Evolutionary conservation across 2,888 invertebrate species (phyloP).

Genomic region (Tanypteryx hageni): DNA sequence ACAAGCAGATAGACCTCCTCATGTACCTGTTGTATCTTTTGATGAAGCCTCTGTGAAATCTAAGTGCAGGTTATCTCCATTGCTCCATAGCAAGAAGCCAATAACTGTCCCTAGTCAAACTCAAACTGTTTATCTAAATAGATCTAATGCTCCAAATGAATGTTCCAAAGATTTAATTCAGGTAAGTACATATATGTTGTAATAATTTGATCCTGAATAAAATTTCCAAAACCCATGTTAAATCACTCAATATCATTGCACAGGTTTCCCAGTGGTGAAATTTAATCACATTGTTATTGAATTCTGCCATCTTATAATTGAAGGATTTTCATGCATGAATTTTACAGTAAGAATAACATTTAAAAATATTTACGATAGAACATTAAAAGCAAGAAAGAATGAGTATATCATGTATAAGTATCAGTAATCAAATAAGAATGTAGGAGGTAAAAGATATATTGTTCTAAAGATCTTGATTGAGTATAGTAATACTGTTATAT

Average conservation of each 20-base stretch:
- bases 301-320: neutral
- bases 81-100: slow-evolving; percentile 40
- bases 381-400: no score
- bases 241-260: neutral
- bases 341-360: no score
- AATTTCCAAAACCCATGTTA: neutral
- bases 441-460: no score
- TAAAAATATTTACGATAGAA: no score
- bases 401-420: no score
- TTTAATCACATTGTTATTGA: neutral
- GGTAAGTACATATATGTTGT: neutral
- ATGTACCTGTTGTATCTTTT: slow-evolving; percentile 48
- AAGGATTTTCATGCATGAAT: no score
- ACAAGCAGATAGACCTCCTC: slow-evolving; percentile 18
- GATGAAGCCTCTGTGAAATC: slow-evolving; percentile 55
- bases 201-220: neutral
- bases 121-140: slow-evolving; percentile 46
- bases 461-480: no score
- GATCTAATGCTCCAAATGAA: slow-evolving; percentile 25
- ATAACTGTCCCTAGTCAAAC: slow-evolving; percentile 44
- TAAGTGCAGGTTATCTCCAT: slow-evolving; percentile 41
- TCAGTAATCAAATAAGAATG: no score
- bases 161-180: slow-evolving; percentile 51
- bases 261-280: neutral
- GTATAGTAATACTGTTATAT: no score